Evolutionary conservation across 2,113 vertebrate species (phyloP), one percentile per base, ranked within the genome.

Genomic region (Conger conger): DNA sequence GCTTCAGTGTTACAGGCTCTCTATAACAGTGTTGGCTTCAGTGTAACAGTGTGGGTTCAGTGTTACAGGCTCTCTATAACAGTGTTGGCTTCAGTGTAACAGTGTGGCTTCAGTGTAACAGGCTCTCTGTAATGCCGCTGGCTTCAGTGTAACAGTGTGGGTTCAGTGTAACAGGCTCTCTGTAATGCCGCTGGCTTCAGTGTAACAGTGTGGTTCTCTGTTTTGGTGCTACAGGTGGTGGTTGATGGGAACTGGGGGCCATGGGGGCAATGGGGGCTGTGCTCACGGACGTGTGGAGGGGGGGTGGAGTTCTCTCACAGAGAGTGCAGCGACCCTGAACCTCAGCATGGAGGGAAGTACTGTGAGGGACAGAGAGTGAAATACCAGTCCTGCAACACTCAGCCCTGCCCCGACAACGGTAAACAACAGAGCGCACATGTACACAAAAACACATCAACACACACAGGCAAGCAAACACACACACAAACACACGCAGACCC

Each of bases 241-340:
- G 96, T 97, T 90, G 94, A 98, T 0, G 98, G 98, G 0, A 91
- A 92, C 84, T 99, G 98, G 98, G 95, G 96, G 16, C 91, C 88
- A 0, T 99, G 98, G 98, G 95, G 97, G 53, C 86, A 95, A 0
- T 99, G 98, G 98, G 96, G 96, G 33, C 89, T 95, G 30, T 99
- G 98, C 86, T 99, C 98, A 1, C 93, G 97, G 15, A 98, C 94
- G 3, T 99, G 98, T 0, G 97, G 97, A 0, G 98, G 98, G 0
- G 98, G 98, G 0, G 95, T 99, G 9, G 96, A 97, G 92, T 99
- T 98, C 93, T 98, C 98, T 13, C 91, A 95, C 80, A 96, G 98
- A 0, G 96, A 97, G 82, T 99, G 98, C 37, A 94, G 94, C 18
- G 91, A 95, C 81, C 98, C 98, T 0, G 82, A 91, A 85, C 98